A percentile compares a stretch with the other conserved stretches of the same genome.
Evolutionary conservation across 2,797 vertebrate species (phyloP).

Genomic region (Pelobates cultripes): DNA sequence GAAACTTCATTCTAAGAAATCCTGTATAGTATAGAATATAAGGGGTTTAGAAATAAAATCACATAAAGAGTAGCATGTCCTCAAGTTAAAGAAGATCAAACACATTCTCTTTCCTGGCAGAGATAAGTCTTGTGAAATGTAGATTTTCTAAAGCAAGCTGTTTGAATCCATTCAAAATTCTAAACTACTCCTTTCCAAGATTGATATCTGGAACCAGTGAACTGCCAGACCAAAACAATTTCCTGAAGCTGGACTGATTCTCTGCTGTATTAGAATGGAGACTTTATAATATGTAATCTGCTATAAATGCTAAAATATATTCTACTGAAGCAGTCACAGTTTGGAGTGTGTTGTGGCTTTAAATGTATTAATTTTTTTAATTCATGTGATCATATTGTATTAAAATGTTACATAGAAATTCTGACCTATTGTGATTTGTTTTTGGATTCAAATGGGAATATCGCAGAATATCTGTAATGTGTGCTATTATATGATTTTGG

Average conservation of each 20-base stretch:
- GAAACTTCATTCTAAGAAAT: no score
- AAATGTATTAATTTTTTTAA: constrained; percentile 41
- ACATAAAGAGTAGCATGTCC: background rate
- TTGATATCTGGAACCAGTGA: constrained; percentile 22
- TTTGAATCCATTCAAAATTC: constrained; percentile 9
- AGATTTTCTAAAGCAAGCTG: background rate
- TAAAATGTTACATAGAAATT: constrained; percentile 8
- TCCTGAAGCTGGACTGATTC: constrained; percentile 31
- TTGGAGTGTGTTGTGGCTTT: constrained; percentile 19
- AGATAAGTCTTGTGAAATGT: constrained; percentile 10
- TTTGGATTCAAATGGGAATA: no score
- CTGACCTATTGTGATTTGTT: no score
- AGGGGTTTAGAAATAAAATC: no score
- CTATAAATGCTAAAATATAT: constrained; percentile 41
- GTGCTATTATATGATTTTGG: no score
- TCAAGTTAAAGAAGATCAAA: background rate
- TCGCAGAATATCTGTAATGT: no score
- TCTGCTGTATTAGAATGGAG: constrained; percentile 26
- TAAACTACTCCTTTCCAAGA: constrained; percentile 14
- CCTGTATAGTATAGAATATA: no score
- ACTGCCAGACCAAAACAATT: constrained; percentile 37
- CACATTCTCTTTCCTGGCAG: background rate
- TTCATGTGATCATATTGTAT: constrained; percentile 39
- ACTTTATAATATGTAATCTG: background rate
- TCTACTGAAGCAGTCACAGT: constrained; percentile 21